Conservation (phyloP, 1,140 invertebrate genomes). For the Drosophila orena region DNA sequence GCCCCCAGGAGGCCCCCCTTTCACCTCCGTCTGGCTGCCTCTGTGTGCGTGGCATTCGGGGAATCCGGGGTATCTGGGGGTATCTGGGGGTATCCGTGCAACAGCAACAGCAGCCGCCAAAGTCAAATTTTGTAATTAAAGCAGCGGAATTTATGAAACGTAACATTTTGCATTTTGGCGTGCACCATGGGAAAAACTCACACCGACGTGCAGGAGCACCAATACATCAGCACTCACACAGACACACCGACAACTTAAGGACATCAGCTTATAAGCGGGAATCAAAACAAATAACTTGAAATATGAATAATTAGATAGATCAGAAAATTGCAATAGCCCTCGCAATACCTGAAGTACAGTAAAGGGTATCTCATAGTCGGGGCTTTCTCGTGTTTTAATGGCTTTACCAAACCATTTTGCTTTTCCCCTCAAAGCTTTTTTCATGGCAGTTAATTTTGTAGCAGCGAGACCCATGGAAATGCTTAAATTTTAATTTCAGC, state of each 20-base stretch:
- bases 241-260: background rate
- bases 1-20: background rate
- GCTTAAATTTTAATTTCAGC: slow-evolving; percentile 33
- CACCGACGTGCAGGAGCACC: slow-evolving; percentile 1
- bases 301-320: background rate
- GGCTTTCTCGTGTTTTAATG: too few species aligned
- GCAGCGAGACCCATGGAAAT: slow-evolving; percentile 39
- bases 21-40: background rate
- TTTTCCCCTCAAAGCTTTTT: slow-evolving; percentile 17
- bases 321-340: background rate
- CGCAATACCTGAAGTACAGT: background rate
- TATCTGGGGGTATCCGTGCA: slow-evolving; percentile 29
- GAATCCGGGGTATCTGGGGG: too few species aligned
- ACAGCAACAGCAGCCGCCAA: slow-evolving; percentile 41
- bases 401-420: slow-evolving; percentile 5
- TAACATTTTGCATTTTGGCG: slow-evolving; percentile 70
- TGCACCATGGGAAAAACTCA: slow-evolving; percentile 14
- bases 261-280: background rate
- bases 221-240: slow-evolving; percentile 3
- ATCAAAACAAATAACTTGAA: background rate
- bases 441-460: slow-evolving; percentile 67
- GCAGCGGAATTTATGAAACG: slow-evolving; percentile 80
- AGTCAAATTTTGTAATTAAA: slow-evolving; percentile 81
- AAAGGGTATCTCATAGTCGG: too few species aligned
- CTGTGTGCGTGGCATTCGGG: slow-evolving; percentile 24